Percentiles rank a stretch among this genome's conserved stretches.
Conservation (phyloP, 2,113 vertebrate genomes). For the Lagopus muta region DNA sequence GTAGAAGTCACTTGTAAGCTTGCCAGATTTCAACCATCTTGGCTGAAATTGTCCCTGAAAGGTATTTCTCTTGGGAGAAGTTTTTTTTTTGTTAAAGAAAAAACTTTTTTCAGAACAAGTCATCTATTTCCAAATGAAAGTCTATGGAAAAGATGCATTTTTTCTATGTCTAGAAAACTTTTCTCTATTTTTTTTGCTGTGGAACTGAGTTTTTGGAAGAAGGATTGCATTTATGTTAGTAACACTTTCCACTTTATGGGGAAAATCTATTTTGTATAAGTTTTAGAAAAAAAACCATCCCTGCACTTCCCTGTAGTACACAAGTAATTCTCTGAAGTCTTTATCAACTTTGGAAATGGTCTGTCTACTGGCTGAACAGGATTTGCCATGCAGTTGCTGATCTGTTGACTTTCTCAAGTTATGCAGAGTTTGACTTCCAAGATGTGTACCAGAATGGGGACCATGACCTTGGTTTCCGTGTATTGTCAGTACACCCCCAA, state of each 20-base stretch:
- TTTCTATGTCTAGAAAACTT: constrained; percentile 1
- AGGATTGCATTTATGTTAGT: background rate
- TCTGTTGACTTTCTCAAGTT: background rate
- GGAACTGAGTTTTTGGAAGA: background rate
- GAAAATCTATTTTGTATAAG: background rate
- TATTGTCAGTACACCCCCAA: background rate
- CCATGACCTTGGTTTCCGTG: background rate
- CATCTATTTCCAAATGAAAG: constrained; percentile 34
- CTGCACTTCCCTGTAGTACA: background rate
- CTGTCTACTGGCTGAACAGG: background rate
- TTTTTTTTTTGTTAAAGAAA: constrained; percentile 32
- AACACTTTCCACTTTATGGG: background rate
- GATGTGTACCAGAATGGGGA: background rate
- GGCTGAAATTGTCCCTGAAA: constrained; percentile 59
- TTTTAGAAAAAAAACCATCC: background rate
- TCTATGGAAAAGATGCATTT: background rate
- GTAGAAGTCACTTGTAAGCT: constrained; percentile 67
- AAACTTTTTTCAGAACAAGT: constrained; percentile 50
- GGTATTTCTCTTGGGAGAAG: constrained; percentile 52
- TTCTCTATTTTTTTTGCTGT: background rate
- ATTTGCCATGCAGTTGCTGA: background rate
- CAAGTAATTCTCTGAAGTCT: background rate
- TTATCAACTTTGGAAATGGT: background rate
- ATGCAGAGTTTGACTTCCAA: background rate
- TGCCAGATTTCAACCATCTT: constrained; percentile 58